A percentile compares a stretch with the other conserved stretches of the same genome.
phyloP scores from a whole-genome alignment of 2,113 vertebrate species.

The Sceloporus undulatus region DNA sequence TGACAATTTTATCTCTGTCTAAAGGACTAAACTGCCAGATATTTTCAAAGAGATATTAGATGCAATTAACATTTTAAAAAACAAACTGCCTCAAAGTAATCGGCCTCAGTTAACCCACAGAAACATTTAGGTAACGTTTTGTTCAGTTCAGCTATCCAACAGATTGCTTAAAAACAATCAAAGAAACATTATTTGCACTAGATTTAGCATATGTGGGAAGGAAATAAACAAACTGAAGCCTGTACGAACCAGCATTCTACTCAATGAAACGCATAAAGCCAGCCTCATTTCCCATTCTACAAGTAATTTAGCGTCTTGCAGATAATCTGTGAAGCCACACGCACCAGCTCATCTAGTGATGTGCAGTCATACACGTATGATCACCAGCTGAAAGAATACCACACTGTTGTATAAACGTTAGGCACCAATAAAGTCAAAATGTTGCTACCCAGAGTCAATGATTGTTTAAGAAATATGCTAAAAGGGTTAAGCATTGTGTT shows the following conservation, averaged over 20 bases:
- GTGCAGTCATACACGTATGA: constrained; percentile 62
- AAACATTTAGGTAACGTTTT: constrained; percentile 68
- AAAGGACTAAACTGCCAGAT: constrained; percentile 51
- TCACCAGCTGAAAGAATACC: constrained; percentile 71
- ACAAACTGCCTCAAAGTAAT: constrained; percentile 71
- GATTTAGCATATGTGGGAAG: constrained; percentile 22
- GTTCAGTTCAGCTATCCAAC: constrained; percentile 44
- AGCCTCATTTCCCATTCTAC: constrained; percentile 72
- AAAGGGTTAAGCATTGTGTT: constrained; percentile 54
- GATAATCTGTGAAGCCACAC: constrained; percentile 71
- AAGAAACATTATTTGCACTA: constrained; percentile 35
- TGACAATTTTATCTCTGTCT: constrained; percentile 38
- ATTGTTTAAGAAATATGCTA: constrained; percentile 51
- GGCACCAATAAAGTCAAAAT: constrained; percentile 51
- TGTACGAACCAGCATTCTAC: constrained; percentile 55
- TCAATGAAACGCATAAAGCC: constrained; percentile 71
- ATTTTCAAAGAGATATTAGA: constrained; percentile 43
- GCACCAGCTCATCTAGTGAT: constrained; percentile 74
- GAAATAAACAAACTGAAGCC: constrained; percentile 49
- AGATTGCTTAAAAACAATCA: constrained; percentile 42
- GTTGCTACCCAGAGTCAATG: constrained; percentile 57
- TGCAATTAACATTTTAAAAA: constrained; percentile 58
- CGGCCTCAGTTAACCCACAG: constrained; percentile 66
- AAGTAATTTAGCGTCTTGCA: constrained; percentile 68
- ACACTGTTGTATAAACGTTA: constrained; percentile 66